Evolutionary conservation across 2,888 invertebrate genomes (phyloP), one percentile per base, ranked within the genome.

Genomic region (Drosophila mayaguana): DNA sequence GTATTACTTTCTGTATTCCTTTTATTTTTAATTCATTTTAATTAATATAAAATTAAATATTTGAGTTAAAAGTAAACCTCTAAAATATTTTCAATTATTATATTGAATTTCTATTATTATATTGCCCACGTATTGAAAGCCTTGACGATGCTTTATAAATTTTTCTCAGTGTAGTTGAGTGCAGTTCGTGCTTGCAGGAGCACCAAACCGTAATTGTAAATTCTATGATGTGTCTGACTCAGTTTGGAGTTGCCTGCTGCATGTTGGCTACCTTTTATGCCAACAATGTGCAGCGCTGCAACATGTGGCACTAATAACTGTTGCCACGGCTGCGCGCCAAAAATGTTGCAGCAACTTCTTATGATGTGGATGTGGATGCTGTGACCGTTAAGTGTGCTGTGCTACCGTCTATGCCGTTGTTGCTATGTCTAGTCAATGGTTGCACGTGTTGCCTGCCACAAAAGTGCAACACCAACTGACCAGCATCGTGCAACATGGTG

Each of bases 241-340:
- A 51, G 20, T 46, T 40, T 42, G 62, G 55, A 45, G 71, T 42
- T 64, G 53, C 36, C 18, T n/a, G 18, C n/a, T 42, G 40, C 9
- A 12, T 25, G 34, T 9, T 45, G 22, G 14, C 36, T 60, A 57
- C 43, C 62, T 34, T 64, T 73, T 63, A 61, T 48, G 69, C 59
- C 67, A 62, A 64, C 75, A 80, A 69, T 71, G 70, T 59, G 28
- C 78, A 63, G 55, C 59, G 72, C 25, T 48, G 71, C 78, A 86
- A 86, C 78, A 86, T 78, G 71, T 81, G 81, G 61, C 79, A 72
- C 74, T 81, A 74, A 79, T 83, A 81, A 74, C 68, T 65, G 70
- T 66, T 68, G 79, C 67, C 71, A 64, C 51, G 54, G 78, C 51
- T 53, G 42, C 56, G 63, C 56, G 43, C 63, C 54, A 40, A 59